Evolutionary conservation across 2,797 vertebrate species (phyloP).

Genomic region (Thripadectes ignobilis): DNA sequence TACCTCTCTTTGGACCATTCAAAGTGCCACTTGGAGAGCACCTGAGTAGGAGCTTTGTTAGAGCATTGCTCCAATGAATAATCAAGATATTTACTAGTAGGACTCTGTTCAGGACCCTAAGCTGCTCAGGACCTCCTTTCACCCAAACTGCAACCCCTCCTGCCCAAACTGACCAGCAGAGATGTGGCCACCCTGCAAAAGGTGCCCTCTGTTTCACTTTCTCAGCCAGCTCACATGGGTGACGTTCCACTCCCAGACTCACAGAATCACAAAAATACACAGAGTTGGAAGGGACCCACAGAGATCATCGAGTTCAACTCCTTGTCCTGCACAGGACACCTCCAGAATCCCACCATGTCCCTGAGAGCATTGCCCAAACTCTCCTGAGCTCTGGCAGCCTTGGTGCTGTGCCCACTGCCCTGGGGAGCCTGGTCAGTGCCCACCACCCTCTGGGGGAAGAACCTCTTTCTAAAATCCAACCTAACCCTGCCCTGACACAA

Average conservation of each 20-base stretch:
- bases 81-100: not conserved
- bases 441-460: not conserved
- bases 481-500: not conserved
- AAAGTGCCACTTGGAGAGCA: not conserved
- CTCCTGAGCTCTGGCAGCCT: not conserved
- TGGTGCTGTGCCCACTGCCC: not conserved
- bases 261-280: not conserved
- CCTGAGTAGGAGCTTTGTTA: rapidly evolving
- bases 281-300: not conserved
- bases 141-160: not conserved
- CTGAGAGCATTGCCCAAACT: not conserved
- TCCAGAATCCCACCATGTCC: not conserved
- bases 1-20: not conserved
- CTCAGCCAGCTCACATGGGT: not conserved
- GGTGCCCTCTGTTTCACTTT: not conserved
- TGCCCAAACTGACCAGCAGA: not conserved
- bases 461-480: not conserved
- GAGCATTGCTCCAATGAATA: not conserved
- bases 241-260: not conserved
- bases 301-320: not conserved
- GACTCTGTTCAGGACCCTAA: not conserved
- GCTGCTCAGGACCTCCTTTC: not conserved
- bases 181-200: not conserved
- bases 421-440: not conserved
- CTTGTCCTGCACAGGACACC: not conserved